A percentile compares a stretch with the other conserved stretches of the same genome.
phyloP scores from a whole-genome alignment of 64 coral and sea anemone species.

The Montipora cactus region DNA sequence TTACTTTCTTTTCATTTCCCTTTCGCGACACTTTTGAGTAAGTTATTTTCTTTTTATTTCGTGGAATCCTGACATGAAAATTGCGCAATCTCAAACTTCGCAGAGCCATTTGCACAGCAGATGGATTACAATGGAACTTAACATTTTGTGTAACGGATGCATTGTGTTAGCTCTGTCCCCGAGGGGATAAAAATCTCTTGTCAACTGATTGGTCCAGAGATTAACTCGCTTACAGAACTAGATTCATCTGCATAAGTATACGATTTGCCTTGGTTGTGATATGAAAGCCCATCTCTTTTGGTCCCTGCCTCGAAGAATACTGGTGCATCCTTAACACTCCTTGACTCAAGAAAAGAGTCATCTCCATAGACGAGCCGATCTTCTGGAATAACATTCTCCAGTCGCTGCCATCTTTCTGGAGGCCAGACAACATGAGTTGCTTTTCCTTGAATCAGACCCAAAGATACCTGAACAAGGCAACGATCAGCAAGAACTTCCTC shows the following conservation, averaged over 20 bases:
- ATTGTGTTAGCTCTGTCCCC: too few species aligned
- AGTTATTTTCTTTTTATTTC: too few species aligned
- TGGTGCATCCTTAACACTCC: background rate
- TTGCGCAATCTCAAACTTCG: too few species aligned
- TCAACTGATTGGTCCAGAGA: background rate
- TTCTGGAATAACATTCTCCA: constrained; percentile 48
- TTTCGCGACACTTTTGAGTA: too few species aligned
- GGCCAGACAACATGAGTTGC: constrained; percentile 94
- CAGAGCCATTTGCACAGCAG: too few species aligned
- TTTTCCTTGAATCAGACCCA: constrained; percentile 87
- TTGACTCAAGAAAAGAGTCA: background rate
- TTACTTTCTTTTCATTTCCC: too few species aligned
- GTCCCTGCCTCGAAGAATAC: background rate
- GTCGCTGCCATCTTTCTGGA: constrained; percentile 72
- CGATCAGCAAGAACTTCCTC: background rate
- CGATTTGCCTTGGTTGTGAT: background rate
- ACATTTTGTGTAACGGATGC: too few species aligned
- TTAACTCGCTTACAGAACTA: constrained; percentile 4
- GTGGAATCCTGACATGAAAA: too few species aligned
- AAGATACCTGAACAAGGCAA: constrained; percentile 63
- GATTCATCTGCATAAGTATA: background rate
- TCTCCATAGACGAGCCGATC: background rate
- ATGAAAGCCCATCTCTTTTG: background rate
- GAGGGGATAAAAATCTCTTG: background rate
- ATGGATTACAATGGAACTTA: too few species aligned